phyloP scores from a whole-genome alignment of 1,140 invertebrate species.

The Tetraneura akinire region DNA sequence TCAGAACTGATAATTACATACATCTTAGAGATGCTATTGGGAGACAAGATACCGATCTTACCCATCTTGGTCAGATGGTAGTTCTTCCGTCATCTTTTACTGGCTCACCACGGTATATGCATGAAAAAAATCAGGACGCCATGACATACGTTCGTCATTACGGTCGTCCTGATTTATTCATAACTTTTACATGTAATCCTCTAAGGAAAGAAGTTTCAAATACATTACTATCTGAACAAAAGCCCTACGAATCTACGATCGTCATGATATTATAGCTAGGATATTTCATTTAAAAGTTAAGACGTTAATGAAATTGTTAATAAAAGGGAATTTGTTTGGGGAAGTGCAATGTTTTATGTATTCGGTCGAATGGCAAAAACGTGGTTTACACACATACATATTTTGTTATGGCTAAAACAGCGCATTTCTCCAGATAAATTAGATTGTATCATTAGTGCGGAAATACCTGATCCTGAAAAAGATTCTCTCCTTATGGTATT shows the following conservation, averaged over 20 bases:
- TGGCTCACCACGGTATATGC: too few species aligned
- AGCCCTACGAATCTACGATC: neutral
- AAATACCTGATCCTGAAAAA: neutral
- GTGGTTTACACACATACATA: neutral
- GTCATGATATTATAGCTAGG: neutral
- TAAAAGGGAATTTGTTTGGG: neutral
- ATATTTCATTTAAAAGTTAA: neutral
- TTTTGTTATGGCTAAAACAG: neutral
- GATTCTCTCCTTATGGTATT: neutral
- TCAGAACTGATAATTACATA: neutral
- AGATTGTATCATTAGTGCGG: neutral
- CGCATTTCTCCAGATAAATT: neutral
- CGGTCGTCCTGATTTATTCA: neutral
- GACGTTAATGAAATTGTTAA: neutral
- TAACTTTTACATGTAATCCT: neutral
- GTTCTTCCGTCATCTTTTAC: neutral
- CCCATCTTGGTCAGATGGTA: neutral
- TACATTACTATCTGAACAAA: neutral
- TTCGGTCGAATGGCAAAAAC: neutral
- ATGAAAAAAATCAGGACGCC: too few species aligned
- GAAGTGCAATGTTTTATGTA: neutral
- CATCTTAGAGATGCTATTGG: neutral
- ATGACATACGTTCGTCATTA: too few species aligned
- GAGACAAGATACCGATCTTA: neutral
- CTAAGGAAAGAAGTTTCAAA: neutral